Evolutionary conservation across 2,888 invertebrate species (phyloP).

Genomic region (Leistus spinibarbis): DNA sequence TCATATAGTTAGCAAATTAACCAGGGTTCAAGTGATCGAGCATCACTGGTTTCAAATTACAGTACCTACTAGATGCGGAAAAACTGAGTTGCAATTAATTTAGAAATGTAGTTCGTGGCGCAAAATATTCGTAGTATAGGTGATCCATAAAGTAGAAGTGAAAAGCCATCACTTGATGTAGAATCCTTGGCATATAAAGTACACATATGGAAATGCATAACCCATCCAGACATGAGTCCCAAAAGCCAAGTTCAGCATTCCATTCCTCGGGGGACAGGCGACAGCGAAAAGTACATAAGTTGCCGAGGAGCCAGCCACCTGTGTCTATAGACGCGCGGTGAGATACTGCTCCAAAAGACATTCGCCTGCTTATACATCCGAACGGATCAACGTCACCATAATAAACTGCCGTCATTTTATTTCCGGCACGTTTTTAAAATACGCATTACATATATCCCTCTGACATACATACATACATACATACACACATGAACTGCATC

Average conservation of each 20-base stretch:
- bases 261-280: neutral
- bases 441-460: slow-evolving; percentile 20
- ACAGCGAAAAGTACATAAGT: neutral
- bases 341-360: no score
- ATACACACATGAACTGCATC: neutral
- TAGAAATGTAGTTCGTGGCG: no score
- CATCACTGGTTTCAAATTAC: no score
- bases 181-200: no score
- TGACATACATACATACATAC: neutral
- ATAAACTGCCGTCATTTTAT: slow-evolving; percentile 37
- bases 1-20: no score
- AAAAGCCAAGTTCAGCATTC: neutral
- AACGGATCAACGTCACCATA: slow-evolving; percentile 23
- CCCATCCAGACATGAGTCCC: neutral
- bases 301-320: neutral
- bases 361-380: neutral
- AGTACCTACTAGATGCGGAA: no score
- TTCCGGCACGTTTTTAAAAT: slow-evolving; percentile 30
- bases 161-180: no score
- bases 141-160: no score
- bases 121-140: no score
- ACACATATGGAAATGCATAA: no score
- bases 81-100: no score
- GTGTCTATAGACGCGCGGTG: neutral
- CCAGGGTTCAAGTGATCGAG: no score